phyloP scores from a whole-genome alignment of 1,140 invertebrate genomes.

The Eupeodes corollae region DNA sequence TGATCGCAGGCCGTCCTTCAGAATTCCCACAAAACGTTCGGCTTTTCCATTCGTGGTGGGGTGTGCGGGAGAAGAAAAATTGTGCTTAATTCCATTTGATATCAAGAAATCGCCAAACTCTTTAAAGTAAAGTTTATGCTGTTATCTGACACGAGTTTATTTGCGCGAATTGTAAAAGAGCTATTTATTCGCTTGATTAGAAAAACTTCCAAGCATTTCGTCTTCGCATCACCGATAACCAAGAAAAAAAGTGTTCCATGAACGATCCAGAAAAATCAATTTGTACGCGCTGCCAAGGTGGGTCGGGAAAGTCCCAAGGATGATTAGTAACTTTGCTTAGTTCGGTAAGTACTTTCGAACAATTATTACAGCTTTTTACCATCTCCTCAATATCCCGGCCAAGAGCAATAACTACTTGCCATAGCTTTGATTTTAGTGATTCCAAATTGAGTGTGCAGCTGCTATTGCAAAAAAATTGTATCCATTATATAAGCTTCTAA shows the following conservation, averaged over 20 bases:
- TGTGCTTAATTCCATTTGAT: too few species aligned
- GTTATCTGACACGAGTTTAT: constrained; percentile 9
- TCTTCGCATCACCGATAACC: constrained; percentile 22
- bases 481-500: too few species aligned
- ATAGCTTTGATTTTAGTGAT: constrained; percentile 37
- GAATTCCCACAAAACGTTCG: too few species aligned
- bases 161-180: not conserved
- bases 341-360: not conserved
- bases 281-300: constrained; percentile 2
- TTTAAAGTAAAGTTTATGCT: constrained; percentile 10
- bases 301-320: constrained; percentile 2
- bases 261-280: constrained; percentile 22
- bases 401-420: constrained; percentile 37
- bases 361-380: constrained; percentile 1
- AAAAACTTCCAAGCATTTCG: too few species aligned
- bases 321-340: constrained; percentile 1
- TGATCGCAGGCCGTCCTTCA: too few species aligned
- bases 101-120: too few species aligned
- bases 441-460: constrained; percentile 36
- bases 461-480: too few species aligned
- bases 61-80: too few species aligned
- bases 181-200: too few species aligned
- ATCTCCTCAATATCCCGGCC: constrained; percentile 36
- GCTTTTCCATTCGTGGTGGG: too few species aligned
- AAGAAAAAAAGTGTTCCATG: constrained; percentile 13